These are phyloP conservation scores for Ctenochaetus hawaiiensis DNA, from an alignment of 2,797 vertebrate species.

Conservation along the genomic window DNA sequence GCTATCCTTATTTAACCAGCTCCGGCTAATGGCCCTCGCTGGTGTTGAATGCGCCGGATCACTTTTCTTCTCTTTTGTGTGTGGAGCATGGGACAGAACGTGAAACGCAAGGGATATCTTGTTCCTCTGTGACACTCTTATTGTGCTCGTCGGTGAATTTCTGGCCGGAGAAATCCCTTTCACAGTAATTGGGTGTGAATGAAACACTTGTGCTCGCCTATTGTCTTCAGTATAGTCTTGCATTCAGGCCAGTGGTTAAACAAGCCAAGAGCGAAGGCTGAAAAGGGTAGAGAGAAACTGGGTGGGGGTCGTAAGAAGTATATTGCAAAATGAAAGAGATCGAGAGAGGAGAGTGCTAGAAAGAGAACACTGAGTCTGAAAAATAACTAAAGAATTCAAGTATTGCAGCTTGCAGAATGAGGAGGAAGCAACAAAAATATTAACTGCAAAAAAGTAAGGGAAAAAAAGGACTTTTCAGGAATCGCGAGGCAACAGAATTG, in stretches of 20 bases:
- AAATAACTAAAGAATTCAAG: background rate
- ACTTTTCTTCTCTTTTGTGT: constrained; percentile 73
- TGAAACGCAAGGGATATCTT: constrained; percentile 70
- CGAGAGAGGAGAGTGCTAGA: constrained; percentile 2
- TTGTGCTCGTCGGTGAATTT: constrained; percentile 72
- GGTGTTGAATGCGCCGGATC: constrained; percentile 70
- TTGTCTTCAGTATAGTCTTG: constrained; percentile 71
- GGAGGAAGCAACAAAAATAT: constrained; percentile 18
- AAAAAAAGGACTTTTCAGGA: constrained; percentile 8
- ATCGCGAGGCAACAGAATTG: constrained; percentile 6
- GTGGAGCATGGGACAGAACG: constrained; percentile 61
- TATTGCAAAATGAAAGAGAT: constrained; percentile 21
- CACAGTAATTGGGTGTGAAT: constrained; percentile 81
- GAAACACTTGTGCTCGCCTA: constrained; percentile 73
- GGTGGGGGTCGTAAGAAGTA: constrained; percentile 5
- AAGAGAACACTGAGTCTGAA: background rate
- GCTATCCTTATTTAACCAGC: constrained; percentile 75
- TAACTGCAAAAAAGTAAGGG: background rate
- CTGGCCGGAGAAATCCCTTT: constrained; percentile 70
- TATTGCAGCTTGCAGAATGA: constrained; percentile 15
- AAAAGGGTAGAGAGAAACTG: constrained; percentile 21
- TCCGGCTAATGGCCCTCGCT: constrained; percentile 68
- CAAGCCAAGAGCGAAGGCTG: constrained; percentile 60
- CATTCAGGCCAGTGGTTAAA: constrained; percentile 69
- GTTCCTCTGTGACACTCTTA: constrained; percentile 72